Conservation (phyloP, 2,888 invertebrate genomes). For the Chrysina gloriosa region DNA sequence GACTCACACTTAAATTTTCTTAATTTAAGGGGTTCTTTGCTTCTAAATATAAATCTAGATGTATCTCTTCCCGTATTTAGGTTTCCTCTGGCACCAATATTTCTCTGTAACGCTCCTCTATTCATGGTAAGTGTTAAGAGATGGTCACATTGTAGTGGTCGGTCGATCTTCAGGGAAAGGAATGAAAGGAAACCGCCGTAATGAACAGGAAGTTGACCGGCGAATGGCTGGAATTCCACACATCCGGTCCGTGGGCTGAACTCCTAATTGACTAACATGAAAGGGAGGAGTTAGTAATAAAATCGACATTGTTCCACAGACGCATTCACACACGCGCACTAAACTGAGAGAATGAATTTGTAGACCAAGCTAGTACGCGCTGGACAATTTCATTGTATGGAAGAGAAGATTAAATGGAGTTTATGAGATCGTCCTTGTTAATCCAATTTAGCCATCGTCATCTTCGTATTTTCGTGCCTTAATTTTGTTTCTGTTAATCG, state of each 20-base stretch:
- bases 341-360: conserved; percentile 13
- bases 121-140: conserved; percentile 21
- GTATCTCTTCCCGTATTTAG: no score
- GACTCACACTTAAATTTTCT: no score
- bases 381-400: conserved; percentile 30
- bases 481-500: no score
- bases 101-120: background rate
- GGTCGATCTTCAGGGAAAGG: conserved; percentile 25
- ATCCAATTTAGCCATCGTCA: conserved; percentile 27
- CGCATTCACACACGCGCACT: background rate
- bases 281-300: conserved; percentile 24
- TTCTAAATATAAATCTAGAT: no score
- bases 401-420: conserved; percentile 8
- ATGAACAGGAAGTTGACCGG: conserved; percentile 35
- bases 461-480: background rate
- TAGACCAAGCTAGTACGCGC: background rate
- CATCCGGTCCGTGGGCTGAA: conserved; percentile 27
- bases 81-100: no score
- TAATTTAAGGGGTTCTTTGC: no score
- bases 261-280: conserved; percentile 32
- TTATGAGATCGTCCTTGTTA: conserved; percentile 10
- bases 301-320: conserved; percentile 29
- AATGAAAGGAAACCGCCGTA: conserved; percentile 34
- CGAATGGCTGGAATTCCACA: conserved; percentile 28
- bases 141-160: conserved; percentile 18